Evolutionary conservation across 1,140 invertebrate genomes (phyloP).

Genomic region (Araneus ventricosus): DNA sequence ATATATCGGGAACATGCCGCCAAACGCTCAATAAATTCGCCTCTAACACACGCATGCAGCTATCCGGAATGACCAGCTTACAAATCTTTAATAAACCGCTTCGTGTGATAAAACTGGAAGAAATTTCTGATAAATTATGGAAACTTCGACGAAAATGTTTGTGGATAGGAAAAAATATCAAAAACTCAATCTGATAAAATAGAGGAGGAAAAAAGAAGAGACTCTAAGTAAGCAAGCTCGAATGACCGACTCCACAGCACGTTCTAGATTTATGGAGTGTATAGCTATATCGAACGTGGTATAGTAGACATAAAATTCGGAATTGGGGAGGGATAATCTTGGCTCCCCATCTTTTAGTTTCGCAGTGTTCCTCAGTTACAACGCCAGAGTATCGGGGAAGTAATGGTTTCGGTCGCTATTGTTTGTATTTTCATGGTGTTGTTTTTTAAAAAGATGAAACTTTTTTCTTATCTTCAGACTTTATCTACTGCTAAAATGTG

Average conservation of each 20-base stretch:
- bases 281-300: slow-evolving; percentile 62
- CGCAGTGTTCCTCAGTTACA: neutral
- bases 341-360: slow-evolving; percentile 57
- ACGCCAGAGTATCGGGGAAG: slow-evolving; percentile 1
- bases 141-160: slow-evolving; percentile 56
- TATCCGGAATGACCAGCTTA: slow-evolving; percentile 33
- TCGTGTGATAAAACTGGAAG: slow-evolving; percentile 6
- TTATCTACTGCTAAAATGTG: slow-evolving; percentile 45
- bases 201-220: slow-evolving; percentile 10
- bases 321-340: slow-evolving; percentile 47
- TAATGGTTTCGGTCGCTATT: slow-evolving; percentile 14
- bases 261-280: slow-evolving; percentile 71
- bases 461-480: neutral
- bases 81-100: slow-evolving; percentile 53
- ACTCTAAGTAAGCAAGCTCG: slow-evolving; percentile 19
- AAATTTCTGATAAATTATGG: slow-evolving; percentile 62
- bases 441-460: neutral
- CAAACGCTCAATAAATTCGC: slow-evolving; percentile 13
- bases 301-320: slow-evolving; percentile 68
- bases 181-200: slow-evolving; percentile 57
- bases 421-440: neutral
- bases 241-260: slow-evolving; percentile 57
- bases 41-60: neutral
- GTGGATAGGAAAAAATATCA: slow-evolving; percentile 11
- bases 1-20: neutral